Percentiles rank a stretch among this genome's conserved stretches.
Conservation (phyloP, 2,888 invertebrate genomes). For the Ornithoptera priamus region DNA sequence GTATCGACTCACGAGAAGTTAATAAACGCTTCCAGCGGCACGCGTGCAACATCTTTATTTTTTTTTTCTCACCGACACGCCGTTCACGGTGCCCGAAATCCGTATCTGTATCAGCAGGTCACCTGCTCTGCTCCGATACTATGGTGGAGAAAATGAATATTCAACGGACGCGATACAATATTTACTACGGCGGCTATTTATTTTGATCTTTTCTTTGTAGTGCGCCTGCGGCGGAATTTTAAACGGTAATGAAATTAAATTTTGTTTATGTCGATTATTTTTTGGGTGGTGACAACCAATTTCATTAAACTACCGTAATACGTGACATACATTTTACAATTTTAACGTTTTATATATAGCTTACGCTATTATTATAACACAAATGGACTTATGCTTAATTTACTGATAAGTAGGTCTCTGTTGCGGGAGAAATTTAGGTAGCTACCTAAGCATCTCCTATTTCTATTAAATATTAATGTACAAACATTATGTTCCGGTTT, state of each 20-base stretch:
- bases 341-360: no score
- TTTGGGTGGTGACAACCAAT: neutral
- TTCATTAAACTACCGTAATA: neutral
- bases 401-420: no score
- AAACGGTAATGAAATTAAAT: neutral
- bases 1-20: constrained; percentile 24
- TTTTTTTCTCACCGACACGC: neutral
- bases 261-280: neutral
- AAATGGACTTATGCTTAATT: no score
- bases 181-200: neutral
- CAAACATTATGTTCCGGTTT: no score
- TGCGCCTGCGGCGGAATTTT: neutral
- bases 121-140: constrained; percentile 11
- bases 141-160: constrained; percentile 22
- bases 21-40: constrained; percentile 22
- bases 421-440: no score
- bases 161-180: constrained; percentile 18
- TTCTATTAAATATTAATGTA: no score
- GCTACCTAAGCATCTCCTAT: no score
- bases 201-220: neutral
- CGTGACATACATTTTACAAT: no score
- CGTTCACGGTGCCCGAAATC: constrained; percentile 8
- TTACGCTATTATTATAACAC: no score
- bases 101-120: constrained; percentile 27
- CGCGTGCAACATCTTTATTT: constrained; percentile 9